Base-by-base conservation (phyloP, 2,888 invertebrate genomes). In the Clanis bilineata region DNA sequence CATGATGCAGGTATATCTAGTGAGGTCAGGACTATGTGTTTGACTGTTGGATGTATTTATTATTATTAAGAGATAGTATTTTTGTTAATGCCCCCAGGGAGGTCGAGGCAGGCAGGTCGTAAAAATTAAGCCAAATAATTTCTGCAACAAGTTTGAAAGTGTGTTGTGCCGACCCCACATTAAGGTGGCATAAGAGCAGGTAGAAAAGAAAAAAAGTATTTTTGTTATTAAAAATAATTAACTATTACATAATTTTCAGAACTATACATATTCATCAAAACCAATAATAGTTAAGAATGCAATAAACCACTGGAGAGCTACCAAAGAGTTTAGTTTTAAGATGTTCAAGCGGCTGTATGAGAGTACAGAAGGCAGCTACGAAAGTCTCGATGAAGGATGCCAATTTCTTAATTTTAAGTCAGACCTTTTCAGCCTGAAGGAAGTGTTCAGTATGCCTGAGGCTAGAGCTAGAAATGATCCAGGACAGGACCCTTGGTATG, bases 381-480 rank as follows among this genome's bases (percentile, higher is more conserved):
- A 95, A 64, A 95, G 95, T 69, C 93, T 96, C 0, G 95, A 95
- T 63, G 95, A 96, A 65, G 96, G 96, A 70, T 97, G 97, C 72
- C 97, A 97, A 79, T 97, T 97, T 86, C 93, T 97, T 57, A 96
- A 96, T 74, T 97, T 97, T 80, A 95, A 96, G 82, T 96, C 96
- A 18, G 95, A 97, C 82, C 94, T 97, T 71, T 94, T 95, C 71
- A 94, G 95, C 25, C 80, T 98, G 61, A 90, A 93, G 63, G 96
- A 97, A 79, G 96, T 97, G 10, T 96, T 98, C 76, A 90, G 93
- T 63, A 96, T 97, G 96, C 93, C 95, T 5, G 85, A 93, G 51
- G 93, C 92, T 57, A 93, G 96, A 75, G 94, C 95, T 4, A 87
- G 82, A 28, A 94, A 95, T 84, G 88, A 93, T 39, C 90, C 90